These are phyloP conservation scores for Hippocampus abdominalis DNA, from an alignment of 2,113 vertebrate species.

Conservation along the genomic window DNA sequence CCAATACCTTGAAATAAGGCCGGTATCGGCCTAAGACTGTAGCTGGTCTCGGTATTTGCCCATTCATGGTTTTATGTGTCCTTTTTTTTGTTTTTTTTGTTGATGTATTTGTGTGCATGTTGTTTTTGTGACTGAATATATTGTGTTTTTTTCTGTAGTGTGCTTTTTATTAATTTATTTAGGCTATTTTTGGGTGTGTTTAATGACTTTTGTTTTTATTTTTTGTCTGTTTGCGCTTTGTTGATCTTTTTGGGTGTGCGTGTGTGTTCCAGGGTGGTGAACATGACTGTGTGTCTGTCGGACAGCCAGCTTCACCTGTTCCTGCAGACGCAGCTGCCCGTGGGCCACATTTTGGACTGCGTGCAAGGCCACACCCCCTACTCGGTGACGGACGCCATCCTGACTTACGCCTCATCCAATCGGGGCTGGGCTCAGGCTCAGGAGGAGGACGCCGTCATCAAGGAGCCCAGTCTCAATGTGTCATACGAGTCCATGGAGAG, in stretches of 20 bases:
- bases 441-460: slow-evolving; percentile 67
- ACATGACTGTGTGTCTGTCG: slow-evolving; percentile 90
- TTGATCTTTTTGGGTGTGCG: not conserved
- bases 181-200: too few relatives aligned
- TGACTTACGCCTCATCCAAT: slow-evolving; percentile 85
- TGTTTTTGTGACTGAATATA: not conserved
- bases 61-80: too few relatives aligned
- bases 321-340: slow-evolving; percentile 91
- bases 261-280: slow-evolving; percentile 74
- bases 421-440: slow-evolving; percentile 82
- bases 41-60: too few relatives aligned
- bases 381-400: slow-evolving; percentile 85
- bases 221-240: not conserved
- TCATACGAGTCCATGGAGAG: slow-evolving; percentile 76
- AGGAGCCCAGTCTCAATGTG: slow-evolving; percentile 52
- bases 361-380: slow-evolving; percentile 83
- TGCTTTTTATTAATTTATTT: too few relatives aligned
- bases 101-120: not conserved
- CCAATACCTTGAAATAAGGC: too few relatives aligned
- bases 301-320: slow-evolving; percentile 97
- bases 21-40: too few relatives aligned
- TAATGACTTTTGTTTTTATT: too few relatives aligned
- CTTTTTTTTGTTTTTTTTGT: not conserved
- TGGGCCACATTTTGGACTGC: slow-evolving; percentile 86
- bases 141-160: too few relatives aligned